Conservation (phyloP, 64 coral and sea anemone species). For the Montipora efflorescens region DNA sequence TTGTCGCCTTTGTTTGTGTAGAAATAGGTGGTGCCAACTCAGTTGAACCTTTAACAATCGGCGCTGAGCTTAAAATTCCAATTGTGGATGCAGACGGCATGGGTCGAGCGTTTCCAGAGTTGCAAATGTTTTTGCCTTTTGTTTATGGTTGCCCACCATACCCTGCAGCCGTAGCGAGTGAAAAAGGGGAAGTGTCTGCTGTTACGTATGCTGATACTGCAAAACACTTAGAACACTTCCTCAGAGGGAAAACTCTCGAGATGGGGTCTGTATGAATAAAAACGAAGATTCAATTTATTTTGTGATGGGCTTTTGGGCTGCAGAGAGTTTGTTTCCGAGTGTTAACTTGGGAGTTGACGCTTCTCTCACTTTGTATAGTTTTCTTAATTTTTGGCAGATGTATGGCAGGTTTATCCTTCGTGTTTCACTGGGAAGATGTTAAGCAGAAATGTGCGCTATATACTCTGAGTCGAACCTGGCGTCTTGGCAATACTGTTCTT, state of each 20-base stretch:
- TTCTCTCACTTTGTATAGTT: not conserved
- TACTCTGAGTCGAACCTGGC: slow-evolving; percentile 83
- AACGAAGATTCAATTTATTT: not conserved
- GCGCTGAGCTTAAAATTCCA: slow-evolving; percentile 78
- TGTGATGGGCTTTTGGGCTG: too few relatives aligned
- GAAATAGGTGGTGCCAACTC: slow-evolving; percentile 96
- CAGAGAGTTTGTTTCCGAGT: not conserved
- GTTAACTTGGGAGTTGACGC: too few relatives aligned
- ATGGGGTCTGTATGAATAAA: slow-evolving; percentile 64
- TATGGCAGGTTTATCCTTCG: slow-evolving; percentile 63
- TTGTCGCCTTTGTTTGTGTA: slow-evolving; percentile 68
- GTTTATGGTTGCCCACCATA: slow-evolving; percentile 77
- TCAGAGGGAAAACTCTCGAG: slow-evolving; percentile 62
- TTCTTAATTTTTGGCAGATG: slow-evolving; percentile 56
- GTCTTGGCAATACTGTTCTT: slow-evolving; percentile 80
- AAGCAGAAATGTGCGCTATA: slow-evolving; percentile 55
- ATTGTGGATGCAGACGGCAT: slow-evolving; percentile 97
- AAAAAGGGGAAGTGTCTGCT: slow-evolving; percentile 46
- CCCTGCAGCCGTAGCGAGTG: slow-evolving; percentile 64
- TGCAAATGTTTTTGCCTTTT: slow-evolving; percentile 92
- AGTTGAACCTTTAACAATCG: slow-evolving; percentile 77
- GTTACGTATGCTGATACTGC: slow-evolving; percentile 64
- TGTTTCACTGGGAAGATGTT: slow-evolving; percentile 62
- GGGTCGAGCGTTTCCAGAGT: slow-evolving; percentile 96
- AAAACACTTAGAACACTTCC: slow-evolving; percentile 76